Evolutionary conservation across 2,113 vertebrate species (phyloP).

Genomic region (Blennius ocellaris): DNA sequence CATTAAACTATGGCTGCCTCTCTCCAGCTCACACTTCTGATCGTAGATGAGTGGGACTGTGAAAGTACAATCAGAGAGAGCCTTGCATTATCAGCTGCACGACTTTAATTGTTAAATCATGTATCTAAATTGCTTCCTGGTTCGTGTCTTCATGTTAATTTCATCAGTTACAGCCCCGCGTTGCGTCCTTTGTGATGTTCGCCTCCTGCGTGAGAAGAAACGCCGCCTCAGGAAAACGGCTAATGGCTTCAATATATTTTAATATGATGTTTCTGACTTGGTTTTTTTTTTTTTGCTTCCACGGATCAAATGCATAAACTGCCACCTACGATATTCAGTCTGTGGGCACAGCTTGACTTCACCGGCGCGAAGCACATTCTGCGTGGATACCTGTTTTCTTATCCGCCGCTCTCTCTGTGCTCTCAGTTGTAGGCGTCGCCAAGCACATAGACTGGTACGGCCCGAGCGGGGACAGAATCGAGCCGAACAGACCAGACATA

Average conservation of each 20-base stretch:
- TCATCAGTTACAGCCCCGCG: too few species aligned
- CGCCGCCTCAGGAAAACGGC: neutral
- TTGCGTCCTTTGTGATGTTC: too few species aligned
- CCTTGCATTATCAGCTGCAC: too few species aligned
- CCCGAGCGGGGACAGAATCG: slow-evolving; percentile 91
- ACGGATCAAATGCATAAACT: slow-evolving; percentile 14
- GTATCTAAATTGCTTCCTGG: too few species aligned
- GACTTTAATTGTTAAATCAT: too few species aligned
- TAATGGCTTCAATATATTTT: neutral
- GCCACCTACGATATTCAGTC: slow-evolving; percentile 20
- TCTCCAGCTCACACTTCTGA: too few species aligned
- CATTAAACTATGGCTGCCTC: too few species aligned
- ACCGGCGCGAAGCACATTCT: slow-evolving; percentile 2
- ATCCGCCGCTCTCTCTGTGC: slow-evolving; percentile 20
- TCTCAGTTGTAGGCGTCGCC: slow-evolving; percentile 88
- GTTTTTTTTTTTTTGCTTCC: neutral
- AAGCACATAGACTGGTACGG: slow-evolving; percentile 96
- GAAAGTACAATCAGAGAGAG: too few species aligned
- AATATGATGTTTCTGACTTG: neutral
- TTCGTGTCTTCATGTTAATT: too few species aligned
- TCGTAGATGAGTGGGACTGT: too few species aligned
- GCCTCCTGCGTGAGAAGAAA: too few species aligned
- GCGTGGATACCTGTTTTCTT: slow-evolving; percentile 25
- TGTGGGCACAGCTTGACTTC: slow-evolving; percentile 19
- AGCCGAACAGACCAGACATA: slow-evolving; percentile 89